Evolutionary conservation across 2,797 vertebrate genomes (phyloP), one percentile per base, ranked within the genome.

Genomic region (Danio kyathit): DNA sequence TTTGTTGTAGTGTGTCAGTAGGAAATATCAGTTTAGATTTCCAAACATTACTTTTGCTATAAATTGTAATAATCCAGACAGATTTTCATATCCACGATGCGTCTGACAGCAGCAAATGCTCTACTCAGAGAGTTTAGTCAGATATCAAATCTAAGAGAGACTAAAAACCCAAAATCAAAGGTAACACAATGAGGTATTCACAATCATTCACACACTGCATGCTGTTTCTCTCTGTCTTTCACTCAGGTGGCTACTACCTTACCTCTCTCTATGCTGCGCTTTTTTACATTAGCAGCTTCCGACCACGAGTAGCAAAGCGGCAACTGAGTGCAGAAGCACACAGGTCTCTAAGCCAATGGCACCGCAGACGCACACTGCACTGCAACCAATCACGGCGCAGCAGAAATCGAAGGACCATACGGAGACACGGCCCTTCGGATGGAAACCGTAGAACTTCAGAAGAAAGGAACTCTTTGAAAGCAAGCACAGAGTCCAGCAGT

Each of bases 251-350:
- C 7, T 97, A 97, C 90, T 97, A 97, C 88, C 92, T 97, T 78
- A 97, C 96, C 6, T 95, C 96, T 8, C 88, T 96, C 76, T 97
- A 96, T 46, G 96, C 96, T 54, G 93, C 96, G 1, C 93, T 98
- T 38, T 94, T 93, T 90, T 96, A 97, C 89, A 95, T 97, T 82
- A 96, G 92, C 84, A 96, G 95, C 84, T 96, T 94, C 87, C 90
- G 90, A 57, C 93, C 94, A 0, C 88, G 90, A 0, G n/a, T 93
- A 16, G 86, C 93, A 0, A 92, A 91, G 1, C 93, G 93, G 11
- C 93, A 94, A 64, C 94, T 97, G 82, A 97, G 96, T 5, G 87
- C 88, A 0, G 96, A 97, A 85, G 97, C 96, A 16, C 94, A 96
- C 2, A 79, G 88, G 10, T 97, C 97, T 59, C 91, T 98, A 0